Evolutionary conservation across 2,888 invertebrate species (phyloP).

Genomic region (Arrhopalites spinosus): DNA sequence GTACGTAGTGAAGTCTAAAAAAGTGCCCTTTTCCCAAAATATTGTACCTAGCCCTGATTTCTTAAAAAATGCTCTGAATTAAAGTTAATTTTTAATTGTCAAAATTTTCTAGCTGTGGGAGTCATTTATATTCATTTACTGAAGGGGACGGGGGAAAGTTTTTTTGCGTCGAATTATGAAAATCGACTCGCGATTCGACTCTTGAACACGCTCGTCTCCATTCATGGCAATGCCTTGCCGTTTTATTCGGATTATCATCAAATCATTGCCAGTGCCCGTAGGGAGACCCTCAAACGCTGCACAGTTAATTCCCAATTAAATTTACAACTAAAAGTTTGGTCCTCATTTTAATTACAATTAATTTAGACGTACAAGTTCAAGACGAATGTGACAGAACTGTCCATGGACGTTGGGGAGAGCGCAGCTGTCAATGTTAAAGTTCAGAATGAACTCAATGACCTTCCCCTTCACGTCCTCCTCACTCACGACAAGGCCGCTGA

Average conservation of each 20-base stretch:
- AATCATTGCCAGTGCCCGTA: not conserved
- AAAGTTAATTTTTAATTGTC: not conserved
- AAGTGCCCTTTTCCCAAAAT: too few species aligned
- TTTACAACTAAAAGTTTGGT: not conserved
- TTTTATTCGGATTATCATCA: slow-evolving; percentile 12
- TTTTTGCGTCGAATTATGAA: slow-evolving; percentile 10
- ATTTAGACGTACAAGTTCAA: slow-evolving; percentile 29
- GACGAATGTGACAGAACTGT: slow-evolving; percentile 7
- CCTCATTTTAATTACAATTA: not conserved
- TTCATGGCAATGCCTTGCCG: slow-evolving; percentile 19
- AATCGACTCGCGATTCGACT: slow-evolving; percentile 5
- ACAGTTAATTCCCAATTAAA: slow-evolving; percentile 16
- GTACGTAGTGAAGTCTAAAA: too few species aligned
- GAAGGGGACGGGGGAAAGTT: not conserved
- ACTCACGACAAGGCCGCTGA: slow-evolving; percentile 16
- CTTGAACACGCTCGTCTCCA: slow-evolving; percentile 9
- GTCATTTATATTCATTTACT: slow-evolving; percentile 3
- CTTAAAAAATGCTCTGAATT: too few species aligned
- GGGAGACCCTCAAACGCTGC: not conserved
- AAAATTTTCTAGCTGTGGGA: slow-evolving; percentile 14
- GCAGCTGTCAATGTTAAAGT: slow-evolving; percentile 27
- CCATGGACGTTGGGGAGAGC: slow-evolving; percentile 35
- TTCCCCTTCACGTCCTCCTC: slow-evolving; percentile 40
- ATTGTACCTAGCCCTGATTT: too few species aligned
- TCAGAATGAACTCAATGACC: slow-evolving; percentile 28